These are phyloP conservation scores for Drosophila paramelanica DNA, from an alignment of 2,888 invertebrate species.

Conservation along the genomic window DNA sequence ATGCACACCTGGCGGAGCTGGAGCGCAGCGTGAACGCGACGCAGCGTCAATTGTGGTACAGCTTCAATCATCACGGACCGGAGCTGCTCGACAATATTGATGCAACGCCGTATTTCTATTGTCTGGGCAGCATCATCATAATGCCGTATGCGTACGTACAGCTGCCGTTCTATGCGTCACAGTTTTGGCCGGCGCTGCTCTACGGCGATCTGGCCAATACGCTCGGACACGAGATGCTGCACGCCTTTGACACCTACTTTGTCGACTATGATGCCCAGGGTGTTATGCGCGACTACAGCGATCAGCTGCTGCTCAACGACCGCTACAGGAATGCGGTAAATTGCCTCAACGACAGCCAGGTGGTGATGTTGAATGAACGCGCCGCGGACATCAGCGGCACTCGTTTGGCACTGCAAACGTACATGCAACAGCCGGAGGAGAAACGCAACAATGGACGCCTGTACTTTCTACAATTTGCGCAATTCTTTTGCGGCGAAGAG, in stretches of 20 bases:
- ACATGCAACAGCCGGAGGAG: conserved; percentile 52
- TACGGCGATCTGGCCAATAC: conserved; percentile 81
- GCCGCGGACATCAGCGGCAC: conserved; percentile 80
- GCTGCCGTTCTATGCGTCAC: conserved; percentile 69
- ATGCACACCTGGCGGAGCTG: conserved; percentile 49
- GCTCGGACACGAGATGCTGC: conserved; percentile 79
- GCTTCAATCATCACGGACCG: conserved; percentile 74
- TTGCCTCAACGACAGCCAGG: conserved; percentile 62
- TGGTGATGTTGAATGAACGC: conserved; percentile 67
- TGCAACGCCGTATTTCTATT: conserved; percentile 77
- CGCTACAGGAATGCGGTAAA: conserved; percentile 50
- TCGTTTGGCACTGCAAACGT: conserved; percentile 72
- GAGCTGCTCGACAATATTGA: conserved; percentile 72
- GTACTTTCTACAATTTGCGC: conserved; percentile 80
- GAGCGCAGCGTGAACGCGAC: conserved; percentile 35
- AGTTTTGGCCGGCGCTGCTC: conserved; percentile 77
- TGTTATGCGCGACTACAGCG: conserved; percentile 57
- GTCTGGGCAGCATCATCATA: conserved; percentile 70
- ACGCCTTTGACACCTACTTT: conserved; percentile 74
- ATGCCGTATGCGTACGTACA: conserved; percentile 77
- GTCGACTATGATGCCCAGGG: conserved; percentile 73
- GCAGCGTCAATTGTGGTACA: conserved; percentile 51
- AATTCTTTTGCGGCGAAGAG: conserved; percentile 79
- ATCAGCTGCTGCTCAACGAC: conserved; percentile 49
- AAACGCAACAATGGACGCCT: conserved; percentile 61